Conservation (phyloP, 2,113 vertebrate genomes). For the Calonectris borealis region DNA sequence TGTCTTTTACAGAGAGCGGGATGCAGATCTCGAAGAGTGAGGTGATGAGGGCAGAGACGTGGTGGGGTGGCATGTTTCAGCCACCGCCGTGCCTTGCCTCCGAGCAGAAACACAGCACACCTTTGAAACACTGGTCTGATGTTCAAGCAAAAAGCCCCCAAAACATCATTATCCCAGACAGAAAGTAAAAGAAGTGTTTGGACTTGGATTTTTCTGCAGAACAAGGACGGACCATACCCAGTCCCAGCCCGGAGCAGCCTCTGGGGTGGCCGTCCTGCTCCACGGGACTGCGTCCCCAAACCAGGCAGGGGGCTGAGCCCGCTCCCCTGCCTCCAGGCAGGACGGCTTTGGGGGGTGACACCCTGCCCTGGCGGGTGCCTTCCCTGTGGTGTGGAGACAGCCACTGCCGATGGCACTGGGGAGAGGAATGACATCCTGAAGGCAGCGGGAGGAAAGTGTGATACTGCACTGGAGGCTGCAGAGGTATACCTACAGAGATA, state of each 20-base stretch:
- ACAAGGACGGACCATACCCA: rapidly evolving
- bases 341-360: background rate
- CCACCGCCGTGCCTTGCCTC: background rate
- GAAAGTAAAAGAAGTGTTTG: background rate
- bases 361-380: background rate
- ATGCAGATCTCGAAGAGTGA: background rate
- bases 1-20: background rate
- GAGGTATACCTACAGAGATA: too few relatives aligned
- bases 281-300: background rate
- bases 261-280: rapidly evolving
- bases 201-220: background rate
- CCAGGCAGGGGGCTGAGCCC: background rate
- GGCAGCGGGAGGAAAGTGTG: rapidly evolving
- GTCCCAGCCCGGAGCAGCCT: rapidly evolving
- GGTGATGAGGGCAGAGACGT: rapidly evolving
- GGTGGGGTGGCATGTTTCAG: background rate
- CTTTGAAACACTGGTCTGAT: background rate
- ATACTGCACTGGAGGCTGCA: background rate
- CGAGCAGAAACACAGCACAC: background rate
- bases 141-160: background rate
- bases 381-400: rapidly evolving
- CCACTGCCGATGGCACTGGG: rapidly evolving
- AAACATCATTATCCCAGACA: background rate
- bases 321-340: background rate
- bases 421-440: background rate